Evolutionary conservation across 1,140 invertebrate genomes (phyloP), one percentile per base, ranked within the genome.

Genomic region (Streblospio benedicti): DNA sequence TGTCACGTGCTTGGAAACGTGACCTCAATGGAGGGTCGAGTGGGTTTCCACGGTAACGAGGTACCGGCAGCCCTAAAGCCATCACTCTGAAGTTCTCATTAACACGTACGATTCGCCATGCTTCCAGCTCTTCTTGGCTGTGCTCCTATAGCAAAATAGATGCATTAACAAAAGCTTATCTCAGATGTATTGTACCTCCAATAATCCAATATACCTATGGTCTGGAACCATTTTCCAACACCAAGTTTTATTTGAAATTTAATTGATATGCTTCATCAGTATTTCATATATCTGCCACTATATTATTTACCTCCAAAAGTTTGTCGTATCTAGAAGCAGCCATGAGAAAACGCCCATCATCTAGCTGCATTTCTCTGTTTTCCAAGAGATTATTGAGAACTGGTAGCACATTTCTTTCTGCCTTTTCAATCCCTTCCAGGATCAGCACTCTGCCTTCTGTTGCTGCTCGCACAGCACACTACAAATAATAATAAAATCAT

Each of bases 311-410:
- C 81, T 89, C 71, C 4, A 93, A 75, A 9, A 98, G 79, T 78
- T 91, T 90, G 72, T 98, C 93, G 74, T 94, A 98, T 79, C 91
- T 83, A 2, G 84, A 75, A 27, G 91, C 85, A 1, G 90, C 85
- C 70, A 98, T 87, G 16, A 98, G 80, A 76, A 97, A 93, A 64
- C 93, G 80, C 0, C 95, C 95, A 83, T 97, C 93, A 80, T 98
- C 95, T 44, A 98, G 79, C 76, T 97, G 91, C 93, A 98, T 97
- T 79, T 98, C 94, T 52, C 94, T 81, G 79, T 98, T 98, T 81
- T 98, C 95, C n/a, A 98, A 77, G 28, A 98, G 82, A 81, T 98
- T 98, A 79, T 98, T 98, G n/a, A 98, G 75, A 38, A 98, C 88
- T 43, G 95, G 95, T 44, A 98, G 79, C 30, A 97, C 93, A 82